phyloP scores from a whole-genome alignment of 2,797 vertebrate species.

The Varecia variegata region DNA sequence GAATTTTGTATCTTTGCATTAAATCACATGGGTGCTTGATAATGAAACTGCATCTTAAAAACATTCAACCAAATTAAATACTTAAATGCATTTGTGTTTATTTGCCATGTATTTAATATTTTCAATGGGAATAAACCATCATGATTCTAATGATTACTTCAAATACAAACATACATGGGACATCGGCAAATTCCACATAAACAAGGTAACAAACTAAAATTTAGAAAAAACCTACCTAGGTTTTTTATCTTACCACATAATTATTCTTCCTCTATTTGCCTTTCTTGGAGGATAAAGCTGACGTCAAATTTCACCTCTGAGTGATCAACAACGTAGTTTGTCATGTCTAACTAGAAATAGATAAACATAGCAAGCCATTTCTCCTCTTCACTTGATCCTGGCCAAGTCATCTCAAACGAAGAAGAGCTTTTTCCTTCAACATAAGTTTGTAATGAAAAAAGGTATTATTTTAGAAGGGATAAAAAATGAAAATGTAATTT shows the following conservation, averaged over 20 bases:
- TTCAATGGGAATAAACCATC: not conserved
- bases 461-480: not conserved
- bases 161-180: not conserved
- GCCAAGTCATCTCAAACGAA: not conserved
- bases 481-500: not conserved
- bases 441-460: not conserved
- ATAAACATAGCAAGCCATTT: not conserved
- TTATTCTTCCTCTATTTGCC: not conserved
- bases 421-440: not conserved
- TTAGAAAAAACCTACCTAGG: not conserved
- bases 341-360: not conserved
- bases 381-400: not conserved
- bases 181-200: not conserved
- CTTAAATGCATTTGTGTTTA: not conserved
- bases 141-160: constrained; percentile 26
- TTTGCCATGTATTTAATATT: constrained; percentile 7
- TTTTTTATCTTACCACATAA: not conserved
- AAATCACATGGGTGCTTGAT: not conserved
- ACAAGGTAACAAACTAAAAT: not conserved
- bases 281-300: not conserved
- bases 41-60: not conserved
- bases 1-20: not conserved
- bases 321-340: not conserved
- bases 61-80: not conserved
- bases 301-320: not conserved